phyloP scores from a whole-genome alignment of 2,797 vertebrate genomes.

The Austrolebias charrua region DNA sequence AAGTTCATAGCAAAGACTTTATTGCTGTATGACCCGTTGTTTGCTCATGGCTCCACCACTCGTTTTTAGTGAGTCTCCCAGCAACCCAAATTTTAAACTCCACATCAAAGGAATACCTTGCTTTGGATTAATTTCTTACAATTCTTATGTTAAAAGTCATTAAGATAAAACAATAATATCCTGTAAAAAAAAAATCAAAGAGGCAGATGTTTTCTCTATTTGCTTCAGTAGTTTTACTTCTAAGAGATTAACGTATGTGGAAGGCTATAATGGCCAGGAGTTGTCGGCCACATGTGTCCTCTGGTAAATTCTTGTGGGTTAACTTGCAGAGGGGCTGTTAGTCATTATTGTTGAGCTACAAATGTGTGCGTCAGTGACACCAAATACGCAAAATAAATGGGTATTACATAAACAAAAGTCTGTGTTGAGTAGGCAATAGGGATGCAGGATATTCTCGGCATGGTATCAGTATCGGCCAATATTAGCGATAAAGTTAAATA shows the following conservation, averaged over 20 bases:
- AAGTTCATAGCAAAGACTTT: neutral
- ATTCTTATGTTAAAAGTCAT: slow-evolving; percentile 18
- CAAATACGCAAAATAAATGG: neutral
- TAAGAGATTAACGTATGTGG: slow-evolving; percentile 15
- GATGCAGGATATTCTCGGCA: no score
- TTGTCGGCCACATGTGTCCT: slow-evolving; percentile 48
- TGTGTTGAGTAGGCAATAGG: neutral
- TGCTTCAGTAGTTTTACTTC: slow-evolving; percentile 22
- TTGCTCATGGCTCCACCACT: neutral
- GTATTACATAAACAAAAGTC: neutral
- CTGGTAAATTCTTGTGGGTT: slow-evolving; percentile 29
- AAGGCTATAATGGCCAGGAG: slow-evolving; percentile 13
- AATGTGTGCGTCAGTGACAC: slow-evolving; percentile 24
- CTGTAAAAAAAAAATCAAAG: slow-evolving; percentile 22
- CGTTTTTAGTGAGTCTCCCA: neutral
- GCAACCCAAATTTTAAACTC: neutral
- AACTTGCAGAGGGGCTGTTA: slow-evolving; percentile 14
- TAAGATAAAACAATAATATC: slow-evolving; percentile 2
- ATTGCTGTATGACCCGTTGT: slow-evolving; percentile 1
- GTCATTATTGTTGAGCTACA: slow-evolving; percentile 32
- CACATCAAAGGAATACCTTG: neutral
- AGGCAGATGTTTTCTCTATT: neutral
- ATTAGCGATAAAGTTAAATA: no score
- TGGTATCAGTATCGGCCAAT: no score
- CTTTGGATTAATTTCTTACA: slow-evolving; percentile 12